Evolutionary conservation across 2,888 invertebrate genomes (phyloP).

Genomic region (Leucania comma): DNA sequence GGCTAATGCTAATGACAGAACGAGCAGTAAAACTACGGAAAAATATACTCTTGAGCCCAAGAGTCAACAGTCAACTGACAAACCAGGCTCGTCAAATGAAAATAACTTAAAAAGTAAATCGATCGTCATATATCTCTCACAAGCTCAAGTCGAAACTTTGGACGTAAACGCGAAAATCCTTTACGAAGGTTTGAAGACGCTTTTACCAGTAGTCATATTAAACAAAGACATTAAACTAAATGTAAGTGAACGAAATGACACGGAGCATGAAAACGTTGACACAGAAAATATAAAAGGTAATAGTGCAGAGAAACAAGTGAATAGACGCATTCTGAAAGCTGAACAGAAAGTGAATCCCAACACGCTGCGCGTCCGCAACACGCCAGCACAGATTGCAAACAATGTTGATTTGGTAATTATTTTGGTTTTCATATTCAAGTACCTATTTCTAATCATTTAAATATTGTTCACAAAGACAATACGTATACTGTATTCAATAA

Average conservation of each 20-base stretch:
- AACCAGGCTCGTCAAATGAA: too few species aligned
- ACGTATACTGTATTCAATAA: too few species aligned
- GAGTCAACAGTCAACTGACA: background rate
- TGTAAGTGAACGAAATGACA: too few species aligned
- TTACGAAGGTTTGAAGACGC: too few species aligned
- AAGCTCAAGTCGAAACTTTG: too few species aligned
- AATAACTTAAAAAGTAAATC: too few species aligned
- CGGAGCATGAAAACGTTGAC: too few species aligned
- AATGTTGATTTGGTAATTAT: conserved; percentile 73
- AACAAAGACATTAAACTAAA: too few species aligned
- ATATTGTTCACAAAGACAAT: too few species aligned
- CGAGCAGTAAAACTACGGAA: conserved; percentile 5
- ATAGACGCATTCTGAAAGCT: conserved; percentile 43
- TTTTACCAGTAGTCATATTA: too few species aligned
- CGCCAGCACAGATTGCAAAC: conserved; percentile 78
- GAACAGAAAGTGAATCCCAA: conserved; percentile 61
- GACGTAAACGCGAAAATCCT: too few species aligned
- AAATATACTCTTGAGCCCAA: conserved; percentile 7
- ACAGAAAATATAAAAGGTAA: conserved; percentile 44
- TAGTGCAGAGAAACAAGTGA: background rate
- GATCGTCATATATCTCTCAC: too few species aligned
- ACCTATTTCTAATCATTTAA: background rate
- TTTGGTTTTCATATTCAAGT: background rate
- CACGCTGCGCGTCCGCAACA: conserved; percentile 68
- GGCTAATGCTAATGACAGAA: background rate